Conservation (phyloP, 2,888 invertebrate species). For the Melinaea menophilus region DNA sequence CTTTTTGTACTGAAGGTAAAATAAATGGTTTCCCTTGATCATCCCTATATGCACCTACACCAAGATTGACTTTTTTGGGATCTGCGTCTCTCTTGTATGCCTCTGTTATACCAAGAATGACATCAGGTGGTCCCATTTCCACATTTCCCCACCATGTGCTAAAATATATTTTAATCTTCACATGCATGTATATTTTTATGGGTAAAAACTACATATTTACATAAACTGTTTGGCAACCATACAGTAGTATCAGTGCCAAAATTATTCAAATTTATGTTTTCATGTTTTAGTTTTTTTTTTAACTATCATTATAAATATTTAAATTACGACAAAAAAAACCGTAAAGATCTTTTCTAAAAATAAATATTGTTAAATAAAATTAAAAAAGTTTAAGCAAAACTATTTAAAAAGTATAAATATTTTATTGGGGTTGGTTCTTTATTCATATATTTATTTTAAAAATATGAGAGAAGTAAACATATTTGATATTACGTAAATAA, state of each 20-base stretch:
- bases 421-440: not conserved
- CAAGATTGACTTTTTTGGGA: constrained; percentile 97
- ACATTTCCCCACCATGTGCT: constrained; percentile 83
- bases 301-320: not conserved
- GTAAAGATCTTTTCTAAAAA: no score
- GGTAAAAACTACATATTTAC: not conserved
- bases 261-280: not conserved
- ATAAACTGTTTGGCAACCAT: constrained; percentile 12
- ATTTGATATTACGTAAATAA: constrained; percentile 54
- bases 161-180: constrained; percentile 1
- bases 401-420: not conserved
- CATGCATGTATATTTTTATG: not conserved
- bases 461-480: constrained; percentile 8
- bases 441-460: constrained; percentile 16
- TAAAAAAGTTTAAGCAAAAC: no score
- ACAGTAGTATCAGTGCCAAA: not conserved
- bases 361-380: no score
- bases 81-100: constrained; percentile 94
- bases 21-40: constrained; percentile 98
- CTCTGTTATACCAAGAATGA: constrained; percentile 98
- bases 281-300: not conserved
- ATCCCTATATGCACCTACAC: constrained; percentile 97
- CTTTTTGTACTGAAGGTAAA: constrained; percentile 90
- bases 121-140: constrained; percentile 98
- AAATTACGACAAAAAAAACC: no score